Base-by-base conservation (phyloP, 1,140 invertebrate genomes). In the Watersipora subatra region DNA sequence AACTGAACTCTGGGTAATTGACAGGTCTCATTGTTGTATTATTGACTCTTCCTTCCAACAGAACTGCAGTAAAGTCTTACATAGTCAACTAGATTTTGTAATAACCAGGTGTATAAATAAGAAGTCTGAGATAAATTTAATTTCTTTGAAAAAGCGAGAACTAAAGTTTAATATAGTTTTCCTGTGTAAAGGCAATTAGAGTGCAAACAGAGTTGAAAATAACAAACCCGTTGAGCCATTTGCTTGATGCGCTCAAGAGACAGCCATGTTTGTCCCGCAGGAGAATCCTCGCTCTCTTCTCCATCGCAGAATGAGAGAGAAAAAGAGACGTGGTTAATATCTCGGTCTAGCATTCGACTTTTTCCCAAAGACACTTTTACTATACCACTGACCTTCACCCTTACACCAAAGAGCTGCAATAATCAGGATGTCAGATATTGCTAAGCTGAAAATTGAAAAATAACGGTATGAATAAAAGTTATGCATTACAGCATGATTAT, bases 321-420 rank as follows among this genome's bases (percentile, higher is more conserved):
- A 71, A 73, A 20, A 67, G 67, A 1, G 71, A 28, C 55, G 46
- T 67, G 66, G 2, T 69, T 64, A 17, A 64, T 58, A 1, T 69
- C 57, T 12, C 64, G 57, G 30, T 64, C 55, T 28, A 64, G 25
- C 12, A 63, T 46, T 58, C 69, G 68, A n/a, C 69, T 64, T 17
- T 67, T 69, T 34, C 58, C 24, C 2, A 73, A 72, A 46, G 69
- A 69, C 19, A 69, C 69, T 62, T 65, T 69, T 17, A 73, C 46
- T 22, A 75, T 29, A 29, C 69, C 69, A 25, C 69, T 66, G n/a
- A 73, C 34, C 46, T 19, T 62, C 25, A 71, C 34, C 56, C 70
- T 72, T 68, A 59, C 84, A 70, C 86, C 84, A 71, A 86, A 87
- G 25, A 88, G 83, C 85, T 88, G 62, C 29, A 77, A 58, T 15